Percentiles rank a stretch among this genome's conserved stretches.
Conservation (phyloP, 2,888 invertebrate genomes). For the Trimorus sp. region DNA sequence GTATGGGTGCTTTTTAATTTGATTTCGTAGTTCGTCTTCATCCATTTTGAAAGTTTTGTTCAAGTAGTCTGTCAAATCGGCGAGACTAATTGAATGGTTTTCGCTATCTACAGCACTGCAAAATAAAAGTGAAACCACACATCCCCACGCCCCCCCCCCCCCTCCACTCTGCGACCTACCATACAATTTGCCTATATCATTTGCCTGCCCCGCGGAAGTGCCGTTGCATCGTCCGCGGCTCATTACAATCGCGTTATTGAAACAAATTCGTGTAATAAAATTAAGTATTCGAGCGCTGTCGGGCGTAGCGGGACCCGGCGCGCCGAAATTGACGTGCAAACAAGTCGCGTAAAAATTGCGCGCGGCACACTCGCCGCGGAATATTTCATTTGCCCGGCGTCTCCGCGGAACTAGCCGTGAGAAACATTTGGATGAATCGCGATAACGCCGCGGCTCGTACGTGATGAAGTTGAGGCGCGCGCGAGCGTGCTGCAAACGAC, state of each 20-base stretch:
- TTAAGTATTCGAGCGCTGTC: not conserved
- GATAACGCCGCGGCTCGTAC: slow-evolving; percentile 46
- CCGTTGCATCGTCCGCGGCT: too few species aligned
- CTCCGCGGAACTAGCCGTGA: slow-evolving; percentile 42
- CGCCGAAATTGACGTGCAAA: slow-evolving; percentile 14
- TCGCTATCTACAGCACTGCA: slow-evolving; percentile 46
- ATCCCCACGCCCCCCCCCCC: too few species aligned
- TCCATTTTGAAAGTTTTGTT: slow-evolving; percentile 59
- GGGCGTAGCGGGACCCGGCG: not conserved
- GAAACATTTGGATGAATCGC: slow-evolving; percentile 53
- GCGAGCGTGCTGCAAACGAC: slow-evolving; percentile 30
- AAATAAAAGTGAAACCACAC: too few species aligned
- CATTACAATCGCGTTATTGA: too few species aligned
- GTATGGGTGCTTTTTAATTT: slow-evolving; percentile 85
- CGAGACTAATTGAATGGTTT: not conserved
- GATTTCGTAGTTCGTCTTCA: slow-evolving; percentile 66
- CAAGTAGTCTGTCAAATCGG: slow-evolving; percentile 58
- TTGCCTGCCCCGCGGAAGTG: too few species aligned
- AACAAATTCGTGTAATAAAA: not conserved
- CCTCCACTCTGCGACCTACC: too few species aligned
- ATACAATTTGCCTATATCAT: too few species aligned
- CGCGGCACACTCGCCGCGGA: not conserved
- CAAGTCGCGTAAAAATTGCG: not conserved
- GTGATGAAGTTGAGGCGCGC: slow-evolving; percentile 52
- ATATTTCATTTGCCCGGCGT: slow-evolving; percentile 13